These are phyloP conservation scores for Trachymyrmex cornetzi DNA, from an alignment of 1,140 invertebrate species.

Conservation along the genomic window DNA sequence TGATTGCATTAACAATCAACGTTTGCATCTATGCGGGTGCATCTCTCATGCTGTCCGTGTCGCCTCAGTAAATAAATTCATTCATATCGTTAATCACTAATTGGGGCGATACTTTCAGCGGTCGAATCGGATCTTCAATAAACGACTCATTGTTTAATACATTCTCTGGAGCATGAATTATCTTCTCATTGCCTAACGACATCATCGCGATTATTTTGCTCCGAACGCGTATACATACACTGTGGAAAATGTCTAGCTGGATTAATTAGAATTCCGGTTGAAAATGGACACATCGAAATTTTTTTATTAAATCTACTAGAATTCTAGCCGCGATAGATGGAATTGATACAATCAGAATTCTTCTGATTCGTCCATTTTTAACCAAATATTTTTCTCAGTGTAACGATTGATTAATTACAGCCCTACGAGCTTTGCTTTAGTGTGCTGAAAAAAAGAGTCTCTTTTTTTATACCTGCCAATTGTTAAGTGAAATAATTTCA, in stretches of 20 bases:
- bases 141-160: conserved; percentile 49
- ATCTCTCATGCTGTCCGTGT: conserved; percentile 2
- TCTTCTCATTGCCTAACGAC: conserved; percentile 47
- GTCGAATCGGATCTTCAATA: conserved; percentile 3
- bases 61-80: conserved; percentile 20
- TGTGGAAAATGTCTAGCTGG: background rate
- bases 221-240: background rate
- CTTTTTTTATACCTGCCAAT: too few species aligned
- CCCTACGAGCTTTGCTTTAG: background rate
- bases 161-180: conserved; percentile 21
- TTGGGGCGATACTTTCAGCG: conserved; percentile 47
- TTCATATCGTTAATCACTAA: conserved; percentile 56
- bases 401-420: conserved; percentile 62
- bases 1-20: conserved; percentile 32
- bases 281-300: too few species aligned
- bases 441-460: too few species aligned
- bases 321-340: too few species aligned
- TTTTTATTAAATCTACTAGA: too few species aligned
- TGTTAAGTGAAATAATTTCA: too few species aligned
- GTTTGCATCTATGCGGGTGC: conserved; percentile 3
- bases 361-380: too few species aligned
- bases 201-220: conserved; percentile 52
- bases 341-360: too few species aligned
- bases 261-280: conserved; percentile 58
- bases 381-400: too few species aligned